Evolutionary conservation across 2,888 invertebrate genomes (phyloP).

Genomic region (Macrosiphum euphorbiae): DNA sequence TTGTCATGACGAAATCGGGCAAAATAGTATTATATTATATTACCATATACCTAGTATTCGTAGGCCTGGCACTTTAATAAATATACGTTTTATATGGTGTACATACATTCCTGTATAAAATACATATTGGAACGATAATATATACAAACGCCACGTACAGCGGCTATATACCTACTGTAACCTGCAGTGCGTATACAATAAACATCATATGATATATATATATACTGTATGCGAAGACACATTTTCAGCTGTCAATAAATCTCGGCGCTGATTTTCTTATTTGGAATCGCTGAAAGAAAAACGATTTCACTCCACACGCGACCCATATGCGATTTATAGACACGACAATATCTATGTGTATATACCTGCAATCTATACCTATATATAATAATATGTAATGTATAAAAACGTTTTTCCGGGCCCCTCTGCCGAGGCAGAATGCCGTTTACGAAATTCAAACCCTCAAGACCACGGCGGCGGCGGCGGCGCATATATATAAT

Average conservation of each 20-base stretch:
- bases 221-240: neutral
- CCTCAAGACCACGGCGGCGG: constrained; percentile 13
- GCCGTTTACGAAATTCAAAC: constrained; percentile 41
- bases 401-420: neutral
- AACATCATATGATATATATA: neutral
- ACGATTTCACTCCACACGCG: neutral
- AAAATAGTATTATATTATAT: neutral
- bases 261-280: constrained; percentile 8
- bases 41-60: neutral
- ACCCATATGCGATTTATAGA: neutral
- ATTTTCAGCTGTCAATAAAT: constrained; percentile 8
- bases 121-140: neutral
- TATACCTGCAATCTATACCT: neutral
- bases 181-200: too few species aligned
- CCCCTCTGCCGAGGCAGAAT: neutral
- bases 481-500: too few species aligned
- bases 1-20: neutral
- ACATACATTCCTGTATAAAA: neutral
- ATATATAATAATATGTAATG: too few species aligned
- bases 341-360: neutral
- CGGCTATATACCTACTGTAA: too few species aligned
- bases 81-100: neutral
- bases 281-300: constrained; percentile 10
- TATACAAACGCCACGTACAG: neutral
- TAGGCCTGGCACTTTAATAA: neutral